A percentile compares a stretch with the other conserved stretches of the same genome.
Conservation (phyloP, 2,888 invertebrate genomes). For the Eucera pruinosa region DNA sequence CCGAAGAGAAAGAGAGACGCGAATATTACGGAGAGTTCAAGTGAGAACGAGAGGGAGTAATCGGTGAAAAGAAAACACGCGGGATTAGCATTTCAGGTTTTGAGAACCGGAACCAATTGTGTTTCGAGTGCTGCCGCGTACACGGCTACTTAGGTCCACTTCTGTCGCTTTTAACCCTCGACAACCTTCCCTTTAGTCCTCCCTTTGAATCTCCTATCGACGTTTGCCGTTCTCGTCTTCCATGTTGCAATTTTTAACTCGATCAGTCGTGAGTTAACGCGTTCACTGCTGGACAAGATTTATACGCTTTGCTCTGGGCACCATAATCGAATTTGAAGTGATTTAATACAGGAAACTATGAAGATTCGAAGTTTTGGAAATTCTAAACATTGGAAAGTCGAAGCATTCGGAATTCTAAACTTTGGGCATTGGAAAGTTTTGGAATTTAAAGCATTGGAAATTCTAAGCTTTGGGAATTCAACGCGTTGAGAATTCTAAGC, state of each 20-base stretch:
- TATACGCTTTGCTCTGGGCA: too few relatives aligned
- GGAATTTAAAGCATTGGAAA: too few relatives aligned
- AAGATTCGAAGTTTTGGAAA: too few relatives aligned
- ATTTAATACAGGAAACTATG: too few relatives aligned
- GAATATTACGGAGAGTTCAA: constrained; percentile 4
- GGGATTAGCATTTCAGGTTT: constrained; percentile 76
- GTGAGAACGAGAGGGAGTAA: constrained; percentile 47
- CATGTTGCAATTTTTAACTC: background rate
- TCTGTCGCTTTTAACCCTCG: constrained; percentile 37
- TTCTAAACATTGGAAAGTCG: too few relatives aligned
- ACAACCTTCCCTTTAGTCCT: constrained; percentile 33
- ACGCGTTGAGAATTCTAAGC: too few relatives aligned
- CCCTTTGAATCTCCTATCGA: constrained; percentile 30
- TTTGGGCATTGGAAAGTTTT: too few relatives aligned
- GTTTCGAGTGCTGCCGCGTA: constrained; percentile 68
- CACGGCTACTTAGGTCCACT: constrained; percentile 55
- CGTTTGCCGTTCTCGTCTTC: constrained; percentile 1
- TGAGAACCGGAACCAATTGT: constrained; percentile 73
- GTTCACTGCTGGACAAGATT: too few relatives aligned
- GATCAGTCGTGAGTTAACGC: too few relatives aligned
- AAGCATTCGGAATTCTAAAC: too few relatives aligned
- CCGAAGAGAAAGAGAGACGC: background rate
- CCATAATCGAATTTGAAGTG: too few relatives aligned
- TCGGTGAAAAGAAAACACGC: constrained; percentile 62
- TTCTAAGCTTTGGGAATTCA: too few relatives aligned